Percentiles rank a stretch among this genome's conserved stretches.
These are phyloP conservation scores for Aldabrachelys gigantea DNA, from an alignment of 2,113 vertebrate genomes.

Conservation along the genomic window DNA sequence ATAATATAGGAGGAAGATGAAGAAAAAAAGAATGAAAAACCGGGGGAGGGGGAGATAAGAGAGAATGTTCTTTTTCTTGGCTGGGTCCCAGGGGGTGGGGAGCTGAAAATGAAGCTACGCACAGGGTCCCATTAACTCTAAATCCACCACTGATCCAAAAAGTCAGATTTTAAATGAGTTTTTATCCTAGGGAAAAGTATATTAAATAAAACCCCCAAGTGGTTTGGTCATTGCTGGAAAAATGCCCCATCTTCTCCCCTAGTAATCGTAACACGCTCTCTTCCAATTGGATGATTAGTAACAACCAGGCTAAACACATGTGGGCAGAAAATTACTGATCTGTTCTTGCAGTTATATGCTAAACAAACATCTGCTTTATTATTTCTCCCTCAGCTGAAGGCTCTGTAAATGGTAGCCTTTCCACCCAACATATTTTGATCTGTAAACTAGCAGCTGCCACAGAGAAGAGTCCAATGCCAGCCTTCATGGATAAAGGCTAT, in stretches of 20 bases:
- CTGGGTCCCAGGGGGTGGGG: too few species aligned
- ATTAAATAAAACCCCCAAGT: neutral
- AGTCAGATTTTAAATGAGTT: neutral
- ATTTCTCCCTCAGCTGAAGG: neutral
- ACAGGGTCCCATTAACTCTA: too few species aligned
- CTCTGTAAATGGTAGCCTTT: neutral
- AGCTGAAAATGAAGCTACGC: too few species aligned
- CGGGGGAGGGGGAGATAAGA: too few species aligned
- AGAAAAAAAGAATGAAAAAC: too few species aligned
- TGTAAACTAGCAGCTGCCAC: slow-evolving; percentile 37
- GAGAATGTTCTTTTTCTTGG: too few species aligned
- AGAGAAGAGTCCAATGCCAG: neutral
- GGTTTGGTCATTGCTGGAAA: neutral
- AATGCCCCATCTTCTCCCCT: neutral
- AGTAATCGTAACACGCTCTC: neutral
- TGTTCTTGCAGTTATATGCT: neutral
- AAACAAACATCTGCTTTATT: neutral
- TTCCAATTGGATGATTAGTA: neutral
- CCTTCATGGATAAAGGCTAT: neutral
- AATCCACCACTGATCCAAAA: neutral
- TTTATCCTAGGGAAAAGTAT: neutral
- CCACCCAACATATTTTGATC: neutral
- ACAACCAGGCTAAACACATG: rapidly evolving
- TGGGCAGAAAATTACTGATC: neutral
- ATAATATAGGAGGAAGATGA: too few species aligned